phyloP scores from a whole-genome alignment of 2,113 vertebrate genomes.

The Arizona elegans region DNA sequence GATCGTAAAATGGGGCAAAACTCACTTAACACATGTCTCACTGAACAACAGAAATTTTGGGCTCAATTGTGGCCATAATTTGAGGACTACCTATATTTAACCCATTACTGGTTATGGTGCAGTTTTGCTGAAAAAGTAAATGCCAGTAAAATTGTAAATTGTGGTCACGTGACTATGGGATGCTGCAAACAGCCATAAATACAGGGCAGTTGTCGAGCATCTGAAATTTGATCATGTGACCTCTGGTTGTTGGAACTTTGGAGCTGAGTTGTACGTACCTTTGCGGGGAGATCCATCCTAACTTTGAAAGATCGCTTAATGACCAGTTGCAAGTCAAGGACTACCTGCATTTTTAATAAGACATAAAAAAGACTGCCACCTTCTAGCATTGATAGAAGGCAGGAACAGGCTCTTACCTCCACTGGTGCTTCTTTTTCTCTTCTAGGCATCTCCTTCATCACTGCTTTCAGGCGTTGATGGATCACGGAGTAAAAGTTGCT shows the following conservation, averaged over 20 bases:
- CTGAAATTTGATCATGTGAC: background rate
- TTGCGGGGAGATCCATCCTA: background rate
- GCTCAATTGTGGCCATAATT: background rate
- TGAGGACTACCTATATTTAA: background rate
- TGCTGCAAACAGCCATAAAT: background rate
- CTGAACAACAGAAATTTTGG: background rate
- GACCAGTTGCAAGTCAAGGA: background rate
- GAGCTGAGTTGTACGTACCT: background rate
- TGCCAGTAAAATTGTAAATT: background rate
- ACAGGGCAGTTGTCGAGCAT: background rate
- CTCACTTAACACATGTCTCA: background rate
- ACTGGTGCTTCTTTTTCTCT: constrained; percentile 31
- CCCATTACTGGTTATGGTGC: background rate
- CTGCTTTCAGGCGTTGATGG: constrained; percentile 98
- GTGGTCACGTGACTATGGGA: background rate
- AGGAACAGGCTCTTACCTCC: background rate
- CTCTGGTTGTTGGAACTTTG: background rate
- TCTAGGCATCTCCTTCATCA: constrained; percentile 95
- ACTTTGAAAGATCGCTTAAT: background rate
- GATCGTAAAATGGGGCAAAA: background rate
- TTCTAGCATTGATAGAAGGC: background rate
- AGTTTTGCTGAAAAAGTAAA: background rate
- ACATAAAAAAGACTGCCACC: background rate
- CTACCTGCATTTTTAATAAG: background rate
- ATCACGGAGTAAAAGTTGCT: constrained; percentile 97